Conservation (phyloP, 2,888 invertebrate genomes). For the Lochmaea crataegi region DNA sequence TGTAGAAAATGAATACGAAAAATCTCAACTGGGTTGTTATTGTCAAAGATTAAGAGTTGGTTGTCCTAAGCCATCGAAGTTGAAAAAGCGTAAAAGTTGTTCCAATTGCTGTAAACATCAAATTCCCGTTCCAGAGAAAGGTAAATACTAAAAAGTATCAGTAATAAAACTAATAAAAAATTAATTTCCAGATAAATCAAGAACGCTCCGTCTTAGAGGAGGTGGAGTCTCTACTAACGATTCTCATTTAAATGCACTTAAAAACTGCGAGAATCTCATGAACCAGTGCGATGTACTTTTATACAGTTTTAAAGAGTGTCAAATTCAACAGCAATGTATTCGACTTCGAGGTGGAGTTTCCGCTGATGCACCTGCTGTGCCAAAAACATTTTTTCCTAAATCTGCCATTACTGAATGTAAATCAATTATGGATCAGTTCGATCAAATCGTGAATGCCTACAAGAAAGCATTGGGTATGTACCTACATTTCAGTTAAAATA, state of each 20-base stretch:
- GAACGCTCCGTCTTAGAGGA: slow-evolving; percentile 36
- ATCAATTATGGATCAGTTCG: slow-evolving; percentile 61
- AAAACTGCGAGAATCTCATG: neutral
- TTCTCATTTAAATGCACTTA: neutral
- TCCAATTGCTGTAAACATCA: slow-evolving; percentile 3
- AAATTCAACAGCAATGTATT: neutral
- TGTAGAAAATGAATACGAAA: slow-evolving; percentile 10
- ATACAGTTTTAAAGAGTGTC: neutral
- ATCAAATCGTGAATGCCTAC: slow-evolving; percentile 57
- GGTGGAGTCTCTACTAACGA: slow-evolving; percentile 33
- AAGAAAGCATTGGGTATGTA: slow-evolving; percentile 55
- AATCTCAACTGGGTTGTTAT: neutral
- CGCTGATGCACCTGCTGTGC: neutral
- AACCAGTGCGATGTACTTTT: neutral
- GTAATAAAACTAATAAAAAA: neutral
- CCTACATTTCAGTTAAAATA: neutral
- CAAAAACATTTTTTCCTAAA: slow-evolving; percentile 36
- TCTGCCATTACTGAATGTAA: slow-evolving; percentile 59
- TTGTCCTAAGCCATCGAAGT: neutral
- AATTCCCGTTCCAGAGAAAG: neutral
- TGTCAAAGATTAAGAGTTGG: slow-evolving; percentile 23
- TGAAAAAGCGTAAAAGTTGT: neutral
- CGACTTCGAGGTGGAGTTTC: slow-evolving; percentile 15
- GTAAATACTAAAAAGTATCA: neutral
- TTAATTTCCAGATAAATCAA: slow-evolving; percentile 2